Evolutionary conservation across 2,113 vertebrate genomes (phyloP).

Genomic region (Atractosteus spatula): DNA sequence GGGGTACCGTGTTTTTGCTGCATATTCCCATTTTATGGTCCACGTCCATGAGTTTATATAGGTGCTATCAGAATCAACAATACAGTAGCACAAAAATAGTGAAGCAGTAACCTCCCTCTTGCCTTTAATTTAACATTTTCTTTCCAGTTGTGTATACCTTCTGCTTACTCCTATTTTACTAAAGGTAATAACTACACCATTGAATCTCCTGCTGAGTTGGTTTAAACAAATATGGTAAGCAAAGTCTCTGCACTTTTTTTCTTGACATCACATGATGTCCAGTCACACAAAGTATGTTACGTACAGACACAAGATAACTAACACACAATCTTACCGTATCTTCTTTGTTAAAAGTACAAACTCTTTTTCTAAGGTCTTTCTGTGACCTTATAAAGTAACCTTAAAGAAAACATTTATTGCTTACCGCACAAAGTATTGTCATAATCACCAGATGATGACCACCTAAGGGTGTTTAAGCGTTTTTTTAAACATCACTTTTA

Average conservation of each 20-base stretch:
- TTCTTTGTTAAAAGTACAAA: too few species aligned
- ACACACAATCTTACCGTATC: too few species aligned
- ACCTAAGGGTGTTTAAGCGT: too few species aligned
- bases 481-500: too few species aligned
- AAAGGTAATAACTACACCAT: not conserved
- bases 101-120: not conserved
- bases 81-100: conserved; percentile 7
- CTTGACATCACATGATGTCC: too few species aligned
- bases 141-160: conserved; percentile 4
- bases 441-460: too few species aligned
- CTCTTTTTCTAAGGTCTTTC: too few species aligned
- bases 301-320: too few species aligned
- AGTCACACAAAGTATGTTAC: too few species aligned
- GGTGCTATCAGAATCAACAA: not conserved
- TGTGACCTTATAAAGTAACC: too few species aligned
- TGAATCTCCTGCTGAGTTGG: conserved; percentile 2
- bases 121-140: not conserved
- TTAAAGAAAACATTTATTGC: too few species aligned
- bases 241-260: not conserved
- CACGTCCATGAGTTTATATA: conserved; percentile 37
- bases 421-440: too few species aligned
- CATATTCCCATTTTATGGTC: conserved; percentile 83
- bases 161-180: not conserved
- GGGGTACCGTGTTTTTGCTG: conserved; percentile 93
- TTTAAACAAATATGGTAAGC: conserved; percentile 6